These are phyloP conservation scores for Atractosteus spatula DNA, from an alignment of 2,113 vertebrate species.

Conservation along the genomic window DNA sequence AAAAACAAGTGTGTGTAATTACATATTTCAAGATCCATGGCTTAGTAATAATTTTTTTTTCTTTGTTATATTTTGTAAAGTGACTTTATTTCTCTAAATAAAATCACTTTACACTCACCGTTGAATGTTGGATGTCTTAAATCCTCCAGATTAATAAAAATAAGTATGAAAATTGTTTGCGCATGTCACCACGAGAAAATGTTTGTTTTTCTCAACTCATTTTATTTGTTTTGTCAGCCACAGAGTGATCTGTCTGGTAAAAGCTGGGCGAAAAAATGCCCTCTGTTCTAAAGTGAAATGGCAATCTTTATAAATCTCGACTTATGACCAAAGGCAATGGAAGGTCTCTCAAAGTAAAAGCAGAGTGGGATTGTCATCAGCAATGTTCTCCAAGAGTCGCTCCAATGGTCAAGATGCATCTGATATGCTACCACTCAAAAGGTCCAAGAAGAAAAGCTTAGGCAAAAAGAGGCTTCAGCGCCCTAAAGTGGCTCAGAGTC, in stretches of 20 bases:
- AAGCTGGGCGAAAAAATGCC: slow-evolving; percentile 3
- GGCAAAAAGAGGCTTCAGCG: slow-evolving; percentile 61
- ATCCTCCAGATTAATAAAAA: too few species aligned
- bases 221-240: slow-evolving; percentile 2
- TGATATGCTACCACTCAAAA: slow-evolving; percentile 45
- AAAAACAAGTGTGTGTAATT: too few species aligned
- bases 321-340: slow-evolving; percentile 24
- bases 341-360: slow-evolving; percentile 32
- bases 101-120: too few species aligned
- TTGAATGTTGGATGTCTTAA: too few species aligned
- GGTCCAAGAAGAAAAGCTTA: slow-evolving; percentile 56
- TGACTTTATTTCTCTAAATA: too few species aligned
- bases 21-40: too few species aligned
- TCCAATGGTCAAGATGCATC: slow-evolving; percentile 65
- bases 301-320: background rate
- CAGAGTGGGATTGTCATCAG: slow-evolving; percentile 30
- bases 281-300: slow-evolving; percentile 15
- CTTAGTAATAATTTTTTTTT: too few species aligned
- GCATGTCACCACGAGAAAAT: background rate
- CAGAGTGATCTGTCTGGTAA: slow-evolving; percentile 2
- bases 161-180: background rate
- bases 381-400: slow-evolving; percentile 74
- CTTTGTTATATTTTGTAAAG: too few species aligned
- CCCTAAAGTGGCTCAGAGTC: slow-evolving; percentile 48
- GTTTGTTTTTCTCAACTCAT: slow-evolving; percentile 3